Evolutionary conservation across 2,888 invertebrate genomes (phyloP).

Genomic region (Willowsia nigromaculata): DNA sequence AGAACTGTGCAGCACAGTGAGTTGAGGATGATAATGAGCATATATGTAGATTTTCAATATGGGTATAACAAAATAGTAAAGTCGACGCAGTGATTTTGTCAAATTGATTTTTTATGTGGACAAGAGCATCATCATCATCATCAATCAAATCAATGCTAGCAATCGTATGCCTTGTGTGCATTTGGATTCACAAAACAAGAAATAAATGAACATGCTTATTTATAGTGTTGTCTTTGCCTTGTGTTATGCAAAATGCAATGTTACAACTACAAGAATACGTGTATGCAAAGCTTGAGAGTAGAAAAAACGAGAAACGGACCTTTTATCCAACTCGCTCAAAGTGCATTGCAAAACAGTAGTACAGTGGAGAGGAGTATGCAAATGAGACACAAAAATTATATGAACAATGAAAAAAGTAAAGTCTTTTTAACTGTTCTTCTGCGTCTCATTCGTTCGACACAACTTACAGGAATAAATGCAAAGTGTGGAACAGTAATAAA

Average conservation of each 20-base stretch:
- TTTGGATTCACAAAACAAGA: background rate
- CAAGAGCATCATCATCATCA: constrained; percentile 30
- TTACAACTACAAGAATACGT: too few relatives aligned
- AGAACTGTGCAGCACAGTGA: background rate
- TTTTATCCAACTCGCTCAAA: background rate
- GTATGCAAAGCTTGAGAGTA: background rate
- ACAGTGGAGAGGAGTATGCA: background rate
- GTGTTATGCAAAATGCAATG: too few relatives aligned
- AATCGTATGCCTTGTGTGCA: background rate
- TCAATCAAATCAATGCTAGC: constrained; percentile 40
- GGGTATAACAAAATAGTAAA: too few relatives aligned
- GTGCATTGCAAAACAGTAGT: background rate
- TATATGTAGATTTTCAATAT: too few relatives aligned
- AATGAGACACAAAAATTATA: background rate
- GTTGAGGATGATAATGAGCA: background rate
- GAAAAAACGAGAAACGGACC: background rate
- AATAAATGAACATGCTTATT: background rate
- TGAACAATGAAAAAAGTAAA: constrained; percentile 6
- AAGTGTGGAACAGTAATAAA: constrained; percentile 2
- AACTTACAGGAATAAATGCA: background rate
- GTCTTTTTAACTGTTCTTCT: background rate
- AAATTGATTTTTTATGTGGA: constrained; percentile 29
- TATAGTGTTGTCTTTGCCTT: background rate
- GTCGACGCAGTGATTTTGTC: background rate
- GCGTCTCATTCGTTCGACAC: background rate